A percentile compares a stretch with the other conserved stretches of the same genome.
phyloP scores from a whole-genome alignment of 2,113 vertebrate genomes.

The Laticauda laticaudata region DNA sequence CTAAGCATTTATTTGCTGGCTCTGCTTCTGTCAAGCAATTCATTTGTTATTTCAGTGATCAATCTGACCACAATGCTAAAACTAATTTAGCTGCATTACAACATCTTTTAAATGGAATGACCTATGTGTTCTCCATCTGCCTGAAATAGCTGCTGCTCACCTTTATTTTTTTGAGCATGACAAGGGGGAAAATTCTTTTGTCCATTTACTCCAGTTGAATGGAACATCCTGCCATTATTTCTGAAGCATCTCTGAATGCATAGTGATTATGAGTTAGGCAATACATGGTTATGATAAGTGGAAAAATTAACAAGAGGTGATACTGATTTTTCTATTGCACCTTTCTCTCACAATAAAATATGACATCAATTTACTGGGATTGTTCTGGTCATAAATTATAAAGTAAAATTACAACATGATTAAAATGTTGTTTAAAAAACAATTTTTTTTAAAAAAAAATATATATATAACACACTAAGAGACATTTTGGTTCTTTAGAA shows the following conservation, averaged over 20 bases:
- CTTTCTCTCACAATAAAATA: not conserved
- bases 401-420: not conserved
- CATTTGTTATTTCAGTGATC: not conserved
- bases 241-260: not conserved
- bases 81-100: not conserved
- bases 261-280: not conserved
- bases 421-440: not conserved
- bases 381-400: not conserved
- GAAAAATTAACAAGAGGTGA: too few species aligned
- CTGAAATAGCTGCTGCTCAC: not conserved
- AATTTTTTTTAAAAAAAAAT: not conserved
- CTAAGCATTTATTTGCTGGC: conserved; percentile 7
- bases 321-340: not conserved
- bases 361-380: not conserved
- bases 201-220: not conserved
- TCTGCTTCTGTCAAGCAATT: not conserved
- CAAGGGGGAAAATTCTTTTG: not conserved
- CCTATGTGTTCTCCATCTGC: not conserved
- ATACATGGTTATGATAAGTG: not conserved
- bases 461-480: not conserved
- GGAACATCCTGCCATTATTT: not conserved
- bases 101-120: not conserved
- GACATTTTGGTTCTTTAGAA: not conserved
- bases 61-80: not conserved
- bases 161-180: not conserved